phyloP scores from a whole-genome alignment of 2,113 vertebrate genomes.

The Phaetusa simplex region DNA sequence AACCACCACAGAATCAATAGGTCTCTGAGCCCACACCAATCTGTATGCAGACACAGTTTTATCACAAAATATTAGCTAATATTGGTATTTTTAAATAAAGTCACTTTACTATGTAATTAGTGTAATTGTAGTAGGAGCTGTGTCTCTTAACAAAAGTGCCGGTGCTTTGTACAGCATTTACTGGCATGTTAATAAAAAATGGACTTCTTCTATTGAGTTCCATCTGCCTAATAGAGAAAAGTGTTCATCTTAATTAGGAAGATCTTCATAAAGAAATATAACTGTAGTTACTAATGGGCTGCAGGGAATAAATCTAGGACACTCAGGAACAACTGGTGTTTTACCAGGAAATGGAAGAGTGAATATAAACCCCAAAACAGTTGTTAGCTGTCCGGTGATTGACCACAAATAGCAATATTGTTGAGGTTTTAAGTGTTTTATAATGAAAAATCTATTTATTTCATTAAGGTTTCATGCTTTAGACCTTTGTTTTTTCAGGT shows the following conservation, averaged over 20 bases:
- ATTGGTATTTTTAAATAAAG: constrained; percentile 64
- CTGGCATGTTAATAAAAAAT: constrained; percentile 54
- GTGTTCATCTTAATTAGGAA: constrained; percentile 73
- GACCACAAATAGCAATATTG: constrained; percentile 41
- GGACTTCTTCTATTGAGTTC: constrained; percentile 57
- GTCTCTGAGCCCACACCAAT: constrained; percentile 1
- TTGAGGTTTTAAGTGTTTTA: constrained; percentile 61
- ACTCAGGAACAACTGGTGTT: constrained; percentile 17
- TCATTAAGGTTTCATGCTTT: constrained; percentile 62
- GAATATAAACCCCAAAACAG: constrained; percentile 33
- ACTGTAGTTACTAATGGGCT: constrained; percentile 39
- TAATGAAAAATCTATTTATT: constrained; percentile 73
- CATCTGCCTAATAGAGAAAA: constrained; percentile 72
- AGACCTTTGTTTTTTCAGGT: constrained; percentile 38
- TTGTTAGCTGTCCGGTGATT: constrained; percentile 36
- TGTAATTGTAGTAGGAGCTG: neutral
- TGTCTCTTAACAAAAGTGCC: constrained; percentile 23
- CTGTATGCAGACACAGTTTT: constrained; percentile 31
- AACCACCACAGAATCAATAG: constrained; percentile 41
- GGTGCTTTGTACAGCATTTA: constrained; percentile 48
- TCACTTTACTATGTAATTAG: constrained; percentile 36
- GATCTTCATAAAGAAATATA: constrained; percentile 66
- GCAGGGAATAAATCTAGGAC: constrained; percentile 37
- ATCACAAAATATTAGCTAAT: constrained; percentile 59
- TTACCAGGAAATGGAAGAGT: constrained; percentile 37